Evolutionary conservation across 2,888 invertebrate genomes (phyloP).

Genomic region (Luperina nickerlii): DNA sequence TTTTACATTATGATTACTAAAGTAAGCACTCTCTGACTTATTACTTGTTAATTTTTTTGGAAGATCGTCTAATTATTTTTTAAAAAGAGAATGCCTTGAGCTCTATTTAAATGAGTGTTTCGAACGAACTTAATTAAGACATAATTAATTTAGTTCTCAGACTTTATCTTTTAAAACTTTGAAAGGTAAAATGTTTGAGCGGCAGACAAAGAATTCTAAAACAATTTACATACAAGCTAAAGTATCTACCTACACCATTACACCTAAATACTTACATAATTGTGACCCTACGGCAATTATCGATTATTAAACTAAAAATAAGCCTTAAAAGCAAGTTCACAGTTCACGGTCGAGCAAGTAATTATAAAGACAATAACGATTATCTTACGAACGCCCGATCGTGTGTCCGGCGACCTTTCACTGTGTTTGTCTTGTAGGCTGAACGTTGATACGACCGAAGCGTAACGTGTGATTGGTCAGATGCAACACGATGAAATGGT

Average conservation of each 20-base stretch:
- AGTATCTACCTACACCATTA: background rate
- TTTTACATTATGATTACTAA: no score
- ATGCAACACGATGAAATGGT: background rate
- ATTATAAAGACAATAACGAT: conserved; percentile 75
- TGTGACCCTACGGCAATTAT: conserved; percentile 14
- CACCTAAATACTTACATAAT: conserved; percentile 5
- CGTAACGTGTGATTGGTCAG: background rate
- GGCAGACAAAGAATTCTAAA: background rate
- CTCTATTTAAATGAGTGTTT: background rate
- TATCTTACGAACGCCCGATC: conserved; percentile 64
- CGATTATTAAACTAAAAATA: conserved; percentile 31
- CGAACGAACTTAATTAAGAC: no score
- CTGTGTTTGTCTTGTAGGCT: conserved; percentile 34
- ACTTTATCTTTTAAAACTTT: background rate
- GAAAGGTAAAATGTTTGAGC: background rate
- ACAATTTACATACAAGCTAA: background rate
- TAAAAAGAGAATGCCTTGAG: background rate
- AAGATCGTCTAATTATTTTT: no score
- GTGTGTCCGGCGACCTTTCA: conserved; percentile 70
- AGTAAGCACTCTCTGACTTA: no score
- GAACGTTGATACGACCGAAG: background rate
- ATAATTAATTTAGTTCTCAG: background rate
- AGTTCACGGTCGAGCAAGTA: conserved; percentile 76
- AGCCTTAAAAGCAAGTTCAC: conserved; percentile 73
- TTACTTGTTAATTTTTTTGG: no score